These are phyloP conservation scores for Dinomys branickii DNA, from an alignment of 2,113 vertebrate species.

Conservation along the genomic window DNA sequence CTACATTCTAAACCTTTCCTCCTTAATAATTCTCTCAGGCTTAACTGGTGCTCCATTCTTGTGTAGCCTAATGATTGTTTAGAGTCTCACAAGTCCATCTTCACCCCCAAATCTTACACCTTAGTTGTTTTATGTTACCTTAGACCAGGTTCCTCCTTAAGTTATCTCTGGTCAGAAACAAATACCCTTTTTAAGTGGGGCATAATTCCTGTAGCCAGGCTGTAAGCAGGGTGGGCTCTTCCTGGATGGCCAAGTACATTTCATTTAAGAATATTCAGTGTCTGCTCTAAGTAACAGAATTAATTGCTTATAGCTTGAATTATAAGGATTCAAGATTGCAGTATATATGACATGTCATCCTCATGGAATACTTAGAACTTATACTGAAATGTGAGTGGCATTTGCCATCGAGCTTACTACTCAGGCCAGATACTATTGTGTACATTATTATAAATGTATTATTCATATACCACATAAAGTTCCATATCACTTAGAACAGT, in stretches of 20 bases:
- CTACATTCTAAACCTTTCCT: background rate
- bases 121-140: background rate
- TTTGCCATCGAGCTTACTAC: background rate
- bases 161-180: background rate
- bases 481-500: background rate
- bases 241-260: background rate
- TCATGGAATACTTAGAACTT: slow-evolving; percentile 16
- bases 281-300: background rate
- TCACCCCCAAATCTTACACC: background rate
- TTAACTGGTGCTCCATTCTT: background rate
- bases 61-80: background rate
- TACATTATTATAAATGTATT: background rate
- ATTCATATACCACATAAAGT: slow-evolving; percentile 10
- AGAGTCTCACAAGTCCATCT: background rate
- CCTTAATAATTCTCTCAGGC: background rate
- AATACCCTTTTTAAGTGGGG: background rate
- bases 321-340: background rate
- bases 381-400: background rate
- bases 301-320: slow-evolving; percentile 15
- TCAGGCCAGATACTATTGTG: background rate
- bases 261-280: background rate
- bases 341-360: background rate
- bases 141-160: background rate
- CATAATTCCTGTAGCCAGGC: background rate
- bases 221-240: background rate